Percentiles rank a stretch among this genome's conserved stretches.
These are phyloP conservation scores for Remorina albescens DNA, from an alignment of 2,797 vertebrate species.

Conservation along the genomic window DNA sequence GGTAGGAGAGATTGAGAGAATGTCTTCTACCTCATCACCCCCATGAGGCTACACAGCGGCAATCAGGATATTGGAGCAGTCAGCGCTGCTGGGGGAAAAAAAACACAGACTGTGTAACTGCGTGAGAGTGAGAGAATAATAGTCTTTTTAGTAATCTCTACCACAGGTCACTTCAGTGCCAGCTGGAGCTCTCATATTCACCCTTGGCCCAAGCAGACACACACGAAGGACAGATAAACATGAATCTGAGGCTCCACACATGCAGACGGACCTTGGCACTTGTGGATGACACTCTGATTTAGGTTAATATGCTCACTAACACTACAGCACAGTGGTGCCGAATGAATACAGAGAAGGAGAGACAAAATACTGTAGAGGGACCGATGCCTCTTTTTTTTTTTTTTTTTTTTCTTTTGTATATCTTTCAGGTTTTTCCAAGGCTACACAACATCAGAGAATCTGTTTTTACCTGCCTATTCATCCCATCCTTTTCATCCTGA, in stretches of 20 bases:
- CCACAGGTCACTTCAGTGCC: constrained; percentile 39
- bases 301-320: constrained; percentile 70
- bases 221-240: constrained; percentile 51
- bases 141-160: constrained; percentile 54
- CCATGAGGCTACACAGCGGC: constrained; percentile 22
- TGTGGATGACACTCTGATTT: constrained; percentile 62
- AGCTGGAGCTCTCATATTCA: constrained; percentile 43
- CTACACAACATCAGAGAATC: constrained; percentile 42
- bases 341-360: constrained; percentile 18
- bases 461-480: constrained; percentile 51
- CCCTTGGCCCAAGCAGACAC: constrained; percentile 17
- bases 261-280: constrained; percentile 59
- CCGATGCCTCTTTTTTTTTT: no score
- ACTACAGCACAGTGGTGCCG: constrained; percentile 39
- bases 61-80: constrained; percentile 43
- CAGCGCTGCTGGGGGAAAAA: background rate
- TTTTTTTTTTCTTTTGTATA: no score
- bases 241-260: constrained; percentile 48
- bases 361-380: constrained; percentile 16
- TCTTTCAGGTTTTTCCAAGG: constrained; percentile 27
- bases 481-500: constrained; percentile 41
- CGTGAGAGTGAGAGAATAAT: constrained; percentile 13
- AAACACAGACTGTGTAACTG: background rate
- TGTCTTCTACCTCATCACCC: constrained; percentile 22
- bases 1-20: constrained; percentile 19